These are phyloP conservation scores for Macheiramphus alcinus DNA, from an alignment of 2,113 vertebrate genomes.

Conservation along the genomic window DNA sequence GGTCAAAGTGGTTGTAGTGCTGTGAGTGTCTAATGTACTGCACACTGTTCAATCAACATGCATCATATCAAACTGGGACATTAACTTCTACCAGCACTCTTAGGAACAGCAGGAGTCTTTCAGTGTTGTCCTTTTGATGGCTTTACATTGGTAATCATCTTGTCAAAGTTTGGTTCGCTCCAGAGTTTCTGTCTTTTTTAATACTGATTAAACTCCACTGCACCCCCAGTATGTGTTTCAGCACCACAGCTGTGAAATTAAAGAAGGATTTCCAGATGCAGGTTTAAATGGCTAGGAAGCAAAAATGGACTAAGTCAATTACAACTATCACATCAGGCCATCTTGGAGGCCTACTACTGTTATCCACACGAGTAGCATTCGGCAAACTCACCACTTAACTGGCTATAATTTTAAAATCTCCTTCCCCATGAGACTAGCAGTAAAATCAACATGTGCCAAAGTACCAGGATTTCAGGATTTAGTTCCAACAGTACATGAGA, in stretches of 20 bases:
- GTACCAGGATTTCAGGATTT: constrained; percentile 18
- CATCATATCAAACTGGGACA: neutral
- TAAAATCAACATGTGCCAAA: constrained; percentile 70
- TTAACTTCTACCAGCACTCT: neutral
- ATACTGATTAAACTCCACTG: neutral
- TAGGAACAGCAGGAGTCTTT: neutral
- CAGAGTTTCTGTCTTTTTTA: neutral
- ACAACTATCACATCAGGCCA: constrained; percentile 20
- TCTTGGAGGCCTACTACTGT: constrained; percentile 54
- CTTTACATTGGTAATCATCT: neutral
- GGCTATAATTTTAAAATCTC: constrained; percentile 68
- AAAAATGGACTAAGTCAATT: constrained; percentile 51
- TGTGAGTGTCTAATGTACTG: neutral
- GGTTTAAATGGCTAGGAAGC: constrained; percentile 56
- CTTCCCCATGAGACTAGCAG: constrained; percentile 59
- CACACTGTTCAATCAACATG: neutral
- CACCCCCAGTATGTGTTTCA: constrained; percentile 16
- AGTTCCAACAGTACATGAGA: constrained; percentile 48
- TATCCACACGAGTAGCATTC: constrained; percentile 54
- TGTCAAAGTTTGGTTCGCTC: neutral
- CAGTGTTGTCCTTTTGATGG: neutral
- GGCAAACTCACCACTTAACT: constrained; percentile 55
- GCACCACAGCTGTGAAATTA: constrained; percentile 47
- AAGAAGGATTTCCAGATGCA: constrained; percentile 58
- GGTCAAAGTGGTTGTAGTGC: neutral